phyloP scores from a whole-genome alignment of 2,797 vertebrate genomes.

The Galago senegalensis region DNA sequence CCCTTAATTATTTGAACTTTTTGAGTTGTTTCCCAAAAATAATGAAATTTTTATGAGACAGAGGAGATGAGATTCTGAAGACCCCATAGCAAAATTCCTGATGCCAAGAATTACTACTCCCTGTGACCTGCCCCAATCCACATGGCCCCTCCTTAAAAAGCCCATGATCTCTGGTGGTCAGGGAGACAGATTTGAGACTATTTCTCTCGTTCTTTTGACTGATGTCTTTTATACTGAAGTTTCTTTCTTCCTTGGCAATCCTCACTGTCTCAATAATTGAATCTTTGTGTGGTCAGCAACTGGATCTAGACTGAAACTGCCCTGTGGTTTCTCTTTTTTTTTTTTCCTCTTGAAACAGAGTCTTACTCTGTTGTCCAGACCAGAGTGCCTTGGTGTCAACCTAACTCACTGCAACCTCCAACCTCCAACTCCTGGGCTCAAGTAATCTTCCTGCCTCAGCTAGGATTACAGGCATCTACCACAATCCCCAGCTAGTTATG shows the following conservation, averaged over 20 bases:
- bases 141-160: neutral
- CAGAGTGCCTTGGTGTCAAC: no score
- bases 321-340: neutral
- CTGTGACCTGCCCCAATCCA: neutral
- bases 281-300: neutral
- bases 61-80: neutral
- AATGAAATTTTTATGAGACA: neutral
- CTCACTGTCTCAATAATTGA: neutral
- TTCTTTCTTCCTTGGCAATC: neutral
- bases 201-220: neutral
- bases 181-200: neutral
- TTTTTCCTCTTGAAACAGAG: no score
- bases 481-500: no score
- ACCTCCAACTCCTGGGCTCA: no score
- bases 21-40: neutral
- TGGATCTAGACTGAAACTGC: neutral
- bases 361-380: no score
- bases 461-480: no score
- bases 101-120: neutral
- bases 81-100: neutral
- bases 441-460: no score
- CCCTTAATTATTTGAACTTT: neutral
- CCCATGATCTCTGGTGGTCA: neutral
- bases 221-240: neutral
- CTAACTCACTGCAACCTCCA: no score